phyloP scores from a whole-genome alignment of 1,140 invertebrate species.

The Ceratosolen solmsi region DNA sequence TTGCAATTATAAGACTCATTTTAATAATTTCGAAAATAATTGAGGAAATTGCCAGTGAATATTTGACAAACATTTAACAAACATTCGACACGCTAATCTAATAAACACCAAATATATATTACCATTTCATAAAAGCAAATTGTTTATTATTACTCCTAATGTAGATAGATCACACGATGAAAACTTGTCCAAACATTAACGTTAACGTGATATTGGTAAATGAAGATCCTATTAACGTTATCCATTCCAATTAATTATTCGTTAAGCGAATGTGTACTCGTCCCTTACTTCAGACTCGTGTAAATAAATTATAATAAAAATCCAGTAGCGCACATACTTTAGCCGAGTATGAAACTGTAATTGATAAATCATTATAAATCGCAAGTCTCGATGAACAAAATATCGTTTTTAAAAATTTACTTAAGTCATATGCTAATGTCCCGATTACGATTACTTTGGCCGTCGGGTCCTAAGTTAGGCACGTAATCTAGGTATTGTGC shows the following conservation, averaged over 20 bases:
- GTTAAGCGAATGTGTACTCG: background rate
- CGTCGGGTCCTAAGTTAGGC: too few relatives aligned
- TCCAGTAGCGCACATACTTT: too few relatives aligned
- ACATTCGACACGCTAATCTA: background rate
- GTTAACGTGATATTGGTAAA: background rate
- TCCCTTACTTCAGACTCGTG: background rate
- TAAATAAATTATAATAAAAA: background rate
- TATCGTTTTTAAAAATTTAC: background rate
- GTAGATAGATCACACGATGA: too few relatives aligned
- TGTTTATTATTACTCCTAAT: too few relatives aligned
- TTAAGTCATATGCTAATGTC: too few relatives aligned
- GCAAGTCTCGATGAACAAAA: background rate
- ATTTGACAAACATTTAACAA: background rate
- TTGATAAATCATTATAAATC: constrained; percentile 1
- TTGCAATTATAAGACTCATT: background rate
- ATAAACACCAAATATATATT: background rate
- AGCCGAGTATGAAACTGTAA: background rate
- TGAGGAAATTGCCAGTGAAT: background rate
- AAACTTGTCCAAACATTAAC: too few relatives aligned
- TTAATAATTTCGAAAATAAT: background rate
- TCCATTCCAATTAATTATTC: background rate
- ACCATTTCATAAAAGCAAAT: background rate
- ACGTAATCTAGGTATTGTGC: constrained; percentile 7
- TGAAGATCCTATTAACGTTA: background rate
- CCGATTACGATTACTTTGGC: too few relatives aligned